These are phyloP conservation scores for Caenorhabditis afra DNA, from an alignment of 2,888 invertebrate genomes.

Conservation along the genomic window DNA sequence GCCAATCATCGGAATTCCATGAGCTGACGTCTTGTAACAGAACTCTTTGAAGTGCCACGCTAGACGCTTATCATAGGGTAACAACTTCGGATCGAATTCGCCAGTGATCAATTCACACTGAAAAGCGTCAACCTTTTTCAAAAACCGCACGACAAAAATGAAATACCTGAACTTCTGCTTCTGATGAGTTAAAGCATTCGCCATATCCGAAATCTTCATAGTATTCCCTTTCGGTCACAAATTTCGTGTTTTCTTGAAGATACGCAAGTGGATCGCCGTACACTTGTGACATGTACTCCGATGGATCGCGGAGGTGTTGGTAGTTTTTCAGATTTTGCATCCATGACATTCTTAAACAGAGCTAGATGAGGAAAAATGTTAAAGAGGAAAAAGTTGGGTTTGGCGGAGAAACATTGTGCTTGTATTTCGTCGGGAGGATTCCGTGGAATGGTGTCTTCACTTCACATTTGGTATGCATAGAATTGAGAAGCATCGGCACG, in stretches of 20 bases:
- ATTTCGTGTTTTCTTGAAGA: constrained; percentile 72
- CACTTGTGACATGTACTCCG: constrained; percentile 76
- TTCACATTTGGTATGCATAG: constrained; percentile 18
- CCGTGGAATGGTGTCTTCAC: neutral
- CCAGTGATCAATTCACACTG: constrained; percentile 77
- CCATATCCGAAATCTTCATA: constrained; percentile 76
- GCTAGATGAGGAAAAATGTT: neutral
- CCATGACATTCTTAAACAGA: constrained; percentile 69
- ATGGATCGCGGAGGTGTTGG: constrained; percentile 70
- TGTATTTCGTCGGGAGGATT: neutral
- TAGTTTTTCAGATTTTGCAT: constrained; percentile 75
- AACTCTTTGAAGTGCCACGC: constrained; percentile 77
- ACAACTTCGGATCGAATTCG: constrained; percentile 74
- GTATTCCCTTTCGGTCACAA: constrained; percentile 77
- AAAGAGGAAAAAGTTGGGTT: constrained; percentile 5
- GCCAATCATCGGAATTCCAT: constrained; percentile 79
- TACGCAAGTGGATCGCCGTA: constrained; percentile 76
- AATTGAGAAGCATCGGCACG: neutral
- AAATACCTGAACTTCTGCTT: constrained; percentile 71
- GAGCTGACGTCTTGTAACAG: constrained; percentile 79
- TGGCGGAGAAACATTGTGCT: neutral
- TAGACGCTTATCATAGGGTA: constrained; percentile 74
- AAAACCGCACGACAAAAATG: too few species aligned
- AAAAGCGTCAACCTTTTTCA: constrained; percentile 23
- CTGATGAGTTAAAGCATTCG: constrained; percentile 73